These are phyloP conservation scores for Misgurnus mizolepis DNA, from an alignment of 2,113 vertebrate species.

Conservation along the genomic window DNA sequence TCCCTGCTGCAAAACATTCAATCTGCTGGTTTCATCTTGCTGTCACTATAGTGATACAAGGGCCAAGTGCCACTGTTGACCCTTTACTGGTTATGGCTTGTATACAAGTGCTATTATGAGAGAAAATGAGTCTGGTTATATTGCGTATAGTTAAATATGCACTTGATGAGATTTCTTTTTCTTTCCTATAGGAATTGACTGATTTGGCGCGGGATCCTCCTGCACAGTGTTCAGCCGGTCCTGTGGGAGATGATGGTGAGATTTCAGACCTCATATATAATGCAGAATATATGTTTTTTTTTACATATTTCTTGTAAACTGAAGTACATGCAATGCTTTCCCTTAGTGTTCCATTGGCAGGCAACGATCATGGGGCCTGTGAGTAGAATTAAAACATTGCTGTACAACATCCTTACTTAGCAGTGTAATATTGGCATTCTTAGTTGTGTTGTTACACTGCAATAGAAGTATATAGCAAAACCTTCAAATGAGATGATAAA, in stretches of 20 bases:
- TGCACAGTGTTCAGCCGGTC: slow-evolving; percentile 78
- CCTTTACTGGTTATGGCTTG: slow-evolving; percentile 20
- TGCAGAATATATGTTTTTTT: neutral
- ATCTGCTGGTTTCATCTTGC: slow-evolving; percentile 46
- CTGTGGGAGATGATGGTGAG: slow-evolving; percentile 79
- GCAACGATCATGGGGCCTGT: slow-evolving; percentile 81
- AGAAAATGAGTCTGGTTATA: neutral
- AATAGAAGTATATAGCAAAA: neutral
- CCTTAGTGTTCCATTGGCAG: slow-evolving; percentile 73
- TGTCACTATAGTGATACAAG: slow-evolving; percentile 35
- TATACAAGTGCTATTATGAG: neutral
- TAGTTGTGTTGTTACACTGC: neutral
- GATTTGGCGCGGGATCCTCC: slow-evolving; percentile 79
- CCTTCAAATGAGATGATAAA: neutral
- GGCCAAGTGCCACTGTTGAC: slow-evolving; percentile 19
- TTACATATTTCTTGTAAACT: slow-evolving; percentile 3
- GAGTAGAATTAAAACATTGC: slow-evolving; percentile 57
- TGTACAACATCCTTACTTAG: neutral
- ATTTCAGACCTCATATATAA: slow-evolving; percentile 3
- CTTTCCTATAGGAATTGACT: slow-evolving; percentile 70
- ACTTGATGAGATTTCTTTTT: neutral
- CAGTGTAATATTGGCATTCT: neutral
- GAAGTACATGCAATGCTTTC: neutral
- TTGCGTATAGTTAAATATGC: neutral
- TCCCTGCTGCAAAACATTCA: slow-evolving; percentile 32